Percentiles rank a stretch among this genome's conserved stretches.
Evolutionary conservation across 2,113 vertebrate genomes (phyloP).

Genomic region (Pipra filicauda): DNA sequence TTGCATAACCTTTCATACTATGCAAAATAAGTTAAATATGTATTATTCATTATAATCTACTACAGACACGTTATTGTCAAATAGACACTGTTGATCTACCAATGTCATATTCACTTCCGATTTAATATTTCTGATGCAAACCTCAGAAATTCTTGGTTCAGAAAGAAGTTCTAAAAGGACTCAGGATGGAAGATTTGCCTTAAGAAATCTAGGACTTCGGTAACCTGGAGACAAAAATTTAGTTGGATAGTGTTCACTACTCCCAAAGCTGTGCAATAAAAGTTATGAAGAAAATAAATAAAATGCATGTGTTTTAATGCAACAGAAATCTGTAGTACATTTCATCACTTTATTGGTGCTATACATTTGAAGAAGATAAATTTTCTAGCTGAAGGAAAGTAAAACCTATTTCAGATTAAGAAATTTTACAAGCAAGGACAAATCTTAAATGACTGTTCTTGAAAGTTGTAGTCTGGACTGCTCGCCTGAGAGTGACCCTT

Average conservation of each 20-base stretch:
- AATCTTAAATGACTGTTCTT: neutral
- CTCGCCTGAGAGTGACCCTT: neutral
- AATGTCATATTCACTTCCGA: slow-evolving; percentile 18
- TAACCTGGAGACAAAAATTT: neutral
- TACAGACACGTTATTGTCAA: slow-evolving; percentile 39
- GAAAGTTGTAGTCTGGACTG: neutral
- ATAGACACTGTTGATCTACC: slow-evolving; percentile 38
- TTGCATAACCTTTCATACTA: slow-evolving; percentile 65
- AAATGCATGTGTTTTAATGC: neutral
- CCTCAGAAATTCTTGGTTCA: slow-evolving; percentile 13
- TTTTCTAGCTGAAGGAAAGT: neutral
- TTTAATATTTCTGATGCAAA: neutral
- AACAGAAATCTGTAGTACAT: neutral
- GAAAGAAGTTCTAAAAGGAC: neutral
- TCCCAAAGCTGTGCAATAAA: neutral
- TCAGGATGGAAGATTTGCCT: neutral
- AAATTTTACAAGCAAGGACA: neutral
- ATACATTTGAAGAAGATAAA: neutral
- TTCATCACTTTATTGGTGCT: neutral
- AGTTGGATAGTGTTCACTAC: neutral
- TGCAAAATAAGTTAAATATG: slow-evolving; percentile 58
- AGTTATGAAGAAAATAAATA: neutral
- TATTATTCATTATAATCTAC: slow-evolving; percentile 68
- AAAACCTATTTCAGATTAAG: neutral
- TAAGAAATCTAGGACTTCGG: neutral